Percentiles rank a stretch among this genome's conserved stretches.
These are phyloP conservation scores for Hemithea aestivaria DNA, from an alignment of 2,888 invertebrate species.

Conservation along the genomic window DNA sequence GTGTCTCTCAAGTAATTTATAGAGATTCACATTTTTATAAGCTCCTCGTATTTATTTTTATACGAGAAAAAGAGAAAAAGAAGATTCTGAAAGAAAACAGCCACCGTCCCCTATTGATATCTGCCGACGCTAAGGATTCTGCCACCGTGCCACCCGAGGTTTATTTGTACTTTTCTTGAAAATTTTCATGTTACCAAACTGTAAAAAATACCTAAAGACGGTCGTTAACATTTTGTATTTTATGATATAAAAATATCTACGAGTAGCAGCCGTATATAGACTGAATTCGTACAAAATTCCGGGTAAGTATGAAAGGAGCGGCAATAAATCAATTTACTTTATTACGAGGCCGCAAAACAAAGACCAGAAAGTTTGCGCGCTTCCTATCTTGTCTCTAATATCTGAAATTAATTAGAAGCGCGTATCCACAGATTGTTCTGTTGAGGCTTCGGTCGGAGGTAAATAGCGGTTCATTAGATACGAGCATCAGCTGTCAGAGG, in stretches of 20 bases:
- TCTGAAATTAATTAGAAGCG: slow-evolving; percentile 29
- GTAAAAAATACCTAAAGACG: too few relatives aligned
- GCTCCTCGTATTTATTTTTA: too few relatives aligned
- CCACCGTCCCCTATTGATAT: too few relatives aligned
- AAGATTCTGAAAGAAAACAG: too few relatives aligned
- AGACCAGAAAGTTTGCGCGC: slow-evolving; percentile 14
- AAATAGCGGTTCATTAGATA: slow-evolving; percentile 64
- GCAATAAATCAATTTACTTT: slow-evolving; percentile 19
- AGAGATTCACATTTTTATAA: slow-evolving; percentile 5
- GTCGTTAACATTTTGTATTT: too few relatives aligned
- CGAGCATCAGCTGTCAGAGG: slow-evolving; percentile 51
- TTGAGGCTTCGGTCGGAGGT: slow-evolving; percentile 47
- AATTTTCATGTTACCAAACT: too few relatives aligned
- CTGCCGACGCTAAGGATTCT: too few relatives aligned
- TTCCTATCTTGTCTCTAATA: slow-evolving; percentile 18
- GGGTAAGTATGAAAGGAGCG: slow-evolving; percentile 11
- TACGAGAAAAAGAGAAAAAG: too few relatives aligned
- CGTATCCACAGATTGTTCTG: slow-evolving; percentile 38
- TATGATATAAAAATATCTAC: too few relatives aligned
- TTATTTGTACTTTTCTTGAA: too few relatives aligned
- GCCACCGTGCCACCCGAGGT: too few relatives aligned
- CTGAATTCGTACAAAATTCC: slow-evolving; percentile 13
- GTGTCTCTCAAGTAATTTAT: slow-evolving; percentile 1
- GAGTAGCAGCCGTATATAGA: slow-evolving; percentile 3
- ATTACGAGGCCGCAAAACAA: slow-evolving; percentile 15